phyloP scores from a whole-genome alignment of 2,797 vertebrate genomes.

The Pelobates cultripes region DNA sequence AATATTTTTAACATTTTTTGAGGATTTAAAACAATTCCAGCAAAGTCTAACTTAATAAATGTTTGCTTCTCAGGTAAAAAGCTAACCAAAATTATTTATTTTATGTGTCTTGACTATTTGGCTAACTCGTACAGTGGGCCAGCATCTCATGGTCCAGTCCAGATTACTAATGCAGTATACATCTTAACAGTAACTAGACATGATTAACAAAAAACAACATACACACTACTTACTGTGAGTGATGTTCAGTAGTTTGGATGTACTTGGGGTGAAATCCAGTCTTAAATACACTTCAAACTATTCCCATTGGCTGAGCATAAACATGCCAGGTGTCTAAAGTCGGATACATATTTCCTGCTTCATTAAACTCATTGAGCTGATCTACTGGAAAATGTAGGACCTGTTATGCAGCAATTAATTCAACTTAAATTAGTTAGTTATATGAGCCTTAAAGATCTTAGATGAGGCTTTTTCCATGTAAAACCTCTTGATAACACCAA shows the following conservation, averaged over 20 bases:
- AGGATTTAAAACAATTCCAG: too few relatives aligned
- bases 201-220: neutral
- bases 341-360: conserved; percentile 19
- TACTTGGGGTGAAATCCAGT: neutral
- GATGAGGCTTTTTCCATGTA: conserved; percentile 1
- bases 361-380: conserved; percentile 32
- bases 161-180: too few relatives aligned
- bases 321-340: conserved; percentile 21
- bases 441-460: conserved; percentile 1
- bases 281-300: conserved; percentile 23
- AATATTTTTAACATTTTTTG: too few relatives aligned
- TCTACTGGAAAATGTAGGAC: conserved; percentile 1
- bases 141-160: too few relatives aligned
- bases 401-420: conserved; percentile 23
- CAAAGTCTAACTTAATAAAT: too few relatives aligned
- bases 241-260: conserved; percentile 17
- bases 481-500: conserved; percentile 10
- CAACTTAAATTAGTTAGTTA: conserved; percentile 27
- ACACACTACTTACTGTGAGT: conserved; percentile 21
- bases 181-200: too few relatives aligned
- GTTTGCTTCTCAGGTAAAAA: too few relatives aligned
- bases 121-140: too few relatives aligned
- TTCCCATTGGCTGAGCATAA: conserved; percentile 25
- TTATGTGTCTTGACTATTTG: too few relatives aligned
- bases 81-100: too few relatives aligned